Conservation (phyloP, 2,888 invertebrate genomes). For the Trachelus iudaicus region DNA sequence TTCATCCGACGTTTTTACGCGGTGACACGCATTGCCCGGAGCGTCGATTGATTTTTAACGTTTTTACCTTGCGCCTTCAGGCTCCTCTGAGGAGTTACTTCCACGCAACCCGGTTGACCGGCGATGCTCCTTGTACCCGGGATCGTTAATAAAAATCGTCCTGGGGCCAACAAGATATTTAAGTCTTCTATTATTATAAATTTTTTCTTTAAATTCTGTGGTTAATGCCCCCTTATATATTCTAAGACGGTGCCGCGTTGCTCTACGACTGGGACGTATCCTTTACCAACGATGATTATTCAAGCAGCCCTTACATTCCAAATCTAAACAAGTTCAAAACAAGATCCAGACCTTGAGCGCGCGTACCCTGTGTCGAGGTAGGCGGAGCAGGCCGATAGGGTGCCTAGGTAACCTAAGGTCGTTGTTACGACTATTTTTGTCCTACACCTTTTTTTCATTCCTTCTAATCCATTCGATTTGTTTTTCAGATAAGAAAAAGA, state of each 20-base stretch:
- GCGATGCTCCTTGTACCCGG: not conserved
- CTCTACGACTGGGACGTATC: not conserved
- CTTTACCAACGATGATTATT: not conserved
- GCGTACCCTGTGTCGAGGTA: not conserved
- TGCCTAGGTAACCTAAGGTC: constrained; percentile 1
- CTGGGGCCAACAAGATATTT: not conserved
- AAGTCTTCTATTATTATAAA: not conserved
- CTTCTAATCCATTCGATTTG: not conserved
- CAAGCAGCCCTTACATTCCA: constrained; percentile 4
- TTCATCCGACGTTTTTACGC: not conserved
- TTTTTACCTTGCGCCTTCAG: not conserved
- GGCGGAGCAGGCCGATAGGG: not conserved
- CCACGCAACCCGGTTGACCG: not conserved
- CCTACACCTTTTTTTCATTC: not conserved
- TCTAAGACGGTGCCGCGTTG: not conserved
- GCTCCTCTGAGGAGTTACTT: not conserved
- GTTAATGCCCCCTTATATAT: not conserved
- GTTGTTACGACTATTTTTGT: not conserved
- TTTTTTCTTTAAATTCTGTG: not conserved
- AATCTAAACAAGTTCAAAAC: not conserved
- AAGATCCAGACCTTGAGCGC: not conserved
- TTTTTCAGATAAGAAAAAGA: not conserved
- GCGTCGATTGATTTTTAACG: constrained; percentile 1
- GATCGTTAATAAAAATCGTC: constrained; percentile 4
- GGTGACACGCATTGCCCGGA: not conserved